Evolutionary conservation across 2,797 vertebrate species (phyloP).

Genomic region (Fundulus diaphanus): DNA sequence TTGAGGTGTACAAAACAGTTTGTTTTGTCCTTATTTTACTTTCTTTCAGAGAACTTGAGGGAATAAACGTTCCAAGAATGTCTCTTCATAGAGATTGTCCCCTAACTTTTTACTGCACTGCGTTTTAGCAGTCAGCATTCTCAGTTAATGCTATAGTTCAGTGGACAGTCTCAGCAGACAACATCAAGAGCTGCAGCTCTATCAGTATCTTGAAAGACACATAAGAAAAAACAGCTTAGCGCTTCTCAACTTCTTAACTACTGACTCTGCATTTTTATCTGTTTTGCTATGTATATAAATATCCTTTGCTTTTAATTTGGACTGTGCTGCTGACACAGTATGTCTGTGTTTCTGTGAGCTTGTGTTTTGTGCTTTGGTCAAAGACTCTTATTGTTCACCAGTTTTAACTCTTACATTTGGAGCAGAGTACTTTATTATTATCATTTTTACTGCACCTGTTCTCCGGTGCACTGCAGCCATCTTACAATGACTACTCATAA

Average conservation of each 20-base stretch:
- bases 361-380: not conserved
- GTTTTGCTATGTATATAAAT: conserved; percentile 19
- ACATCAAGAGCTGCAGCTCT: conserved; percentile 21
- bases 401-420: not conserved
- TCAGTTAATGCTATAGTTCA: conserved; percentile 3
- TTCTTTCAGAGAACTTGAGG: not conserved
- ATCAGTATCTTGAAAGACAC: conserved; percentile 18
- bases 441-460: conserved; percentile 32
- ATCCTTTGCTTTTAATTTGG: conserved; percentile 16
- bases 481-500: conserved; percentile 40
- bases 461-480: conserved; percentile 20
- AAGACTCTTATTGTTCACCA: not conserved
- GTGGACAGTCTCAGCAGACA: conserved; percentile 1
- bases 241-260: conserved; percentile 3
- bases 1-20: not conserved
- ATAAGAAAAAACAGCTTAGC: conserved; percentile 21
- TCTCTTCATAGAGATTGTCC: not conserved
- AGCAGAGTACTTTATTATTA: conserved; percentile 11
- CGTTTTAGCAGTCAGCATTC: conserved; percentile 15
- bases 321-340: conserved; percentile 1
- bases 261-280: conserved; percentile 11
- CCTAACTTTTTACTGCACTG: conserved; percentile 2
- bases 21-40: not conserved
- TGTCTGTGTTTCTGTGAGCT: not conserved
- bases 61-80: conserved; percentile 11